Base-by-base conservation (phyloP, 2,797 vertebrate species). In the Anguilla obscura region DNA sequence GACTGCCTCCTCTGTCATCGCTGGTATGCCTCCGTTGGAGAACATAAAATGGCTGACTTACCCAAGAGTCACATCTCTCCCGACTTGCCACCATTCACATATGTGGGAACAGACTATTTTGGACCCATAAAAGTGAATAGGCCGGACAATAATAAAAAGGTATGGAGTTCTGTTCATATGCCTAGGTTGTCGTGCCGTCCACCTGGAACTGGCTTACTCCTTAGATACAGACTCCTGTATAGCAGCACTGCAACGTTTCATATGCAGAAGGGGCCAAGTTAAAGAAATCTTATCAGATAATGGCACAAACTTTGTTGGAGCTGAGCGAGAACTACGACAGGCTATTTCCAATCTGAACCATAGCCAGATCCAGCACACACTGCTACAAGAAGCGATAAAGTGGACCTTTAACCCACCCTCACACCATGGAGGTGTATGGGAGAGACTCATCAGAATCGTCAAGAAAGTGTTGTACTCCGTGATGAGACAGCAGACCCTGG, bases 381-480 rank as follows among this genome's bases (percentile, higher is more conserved):
- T 56, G 16, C 16, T 16, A 56, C 9, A 9, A 10, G 16, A 56
- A 16, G 54, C 9, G 16, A 10, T 56, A 56, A 56, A 56, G 16
- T 56, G 74, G 74, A 21, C n/a, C 40, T 45, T 45, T 45, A 45
- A 45, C 40, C 40, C 40, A 45, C 3, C 40, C 40, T 45, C 74
- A 79, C 74, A 79, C 36, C 16, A 79, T 33, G 33, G 74, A 33
- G 74, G 74, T 14, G 27, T 40, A 79, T 33, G 1, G 69, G 69
- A 71, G 69, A 30, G 69, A 71, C 21, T n/a, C 21, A 71, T 71
- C 27, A n/a, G 69, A 30, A 71, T 30, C 69, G 21, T 71, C 69
- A 71, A 71, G 69, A 71, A 71, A 71, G 69, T n/a, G 69, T 30
- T 71, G 24, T 71, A 71, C 69, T 71, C 69, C 27, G 69, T 71